Conservation (phyloP, 2,888 invertebrate genomes). For the Darwinula stevensoni region DNA sequence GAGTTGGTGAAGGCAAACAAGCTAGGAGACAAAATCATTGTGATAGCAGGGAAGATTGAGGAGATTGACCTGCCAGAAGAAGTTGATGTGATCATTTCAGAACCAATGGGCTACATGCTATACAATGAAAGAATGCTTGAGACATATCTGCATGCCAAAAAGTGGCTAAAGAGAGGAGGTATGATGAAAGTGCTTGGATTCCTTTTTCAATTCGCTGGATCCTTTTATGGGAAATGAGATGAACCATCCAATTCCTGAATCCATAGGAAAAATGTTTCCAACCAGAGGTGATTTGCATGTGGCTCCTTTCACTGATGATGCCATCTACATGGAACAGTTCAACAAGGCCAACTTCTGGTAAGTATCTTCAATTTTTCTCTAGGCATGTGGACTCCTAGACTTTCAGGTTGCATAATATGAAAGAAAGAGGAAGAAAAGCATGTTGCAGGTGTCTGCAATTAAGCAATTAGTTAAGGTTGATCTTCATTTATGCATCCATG, state of each 20-base stretch:
- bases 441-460: no score
- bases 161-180: slow-evolving; percentile 63
- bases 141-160: slow-evolving; percentile 90
- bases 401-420: no score
- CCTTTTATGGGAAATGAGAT: background rate
- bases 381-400: no score
- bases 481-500: no score
- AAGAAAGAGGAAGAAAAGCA: no score
- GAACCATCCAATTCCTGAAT: no score
- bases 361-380: slow-evolving; percentile 9
- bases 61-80: slow-evolving; percentile 82
- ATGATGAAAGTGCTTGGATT: slow-evolving; percentile 7
- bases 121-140: slow-evolving; percentile 98
- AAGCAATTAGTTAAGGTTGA: no score
- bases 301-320: slow-evolving; percentile 91
- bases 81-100: slow-evolving; percentile 83
- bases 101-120: slow-evolving; percentile 99
- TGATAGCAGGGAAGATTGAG: slow-evolving; percentile 92
- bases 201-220: no score
- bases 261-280: slow-evolving; percentile 76
- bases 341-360: slow-evolving; percentile 96
- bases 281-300: slow-evolving; percentile 85
- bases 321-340: slow-evolving; percentile 87
- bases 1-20: no score
- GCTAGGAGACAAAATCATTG: slow-evolving; percentile 54